A percentile compares a stretch with the other conserved stretches of the same genome.
Conservation (phyloP, 2,113 vertebrate species). For the Microcebus murinus region DNA sequence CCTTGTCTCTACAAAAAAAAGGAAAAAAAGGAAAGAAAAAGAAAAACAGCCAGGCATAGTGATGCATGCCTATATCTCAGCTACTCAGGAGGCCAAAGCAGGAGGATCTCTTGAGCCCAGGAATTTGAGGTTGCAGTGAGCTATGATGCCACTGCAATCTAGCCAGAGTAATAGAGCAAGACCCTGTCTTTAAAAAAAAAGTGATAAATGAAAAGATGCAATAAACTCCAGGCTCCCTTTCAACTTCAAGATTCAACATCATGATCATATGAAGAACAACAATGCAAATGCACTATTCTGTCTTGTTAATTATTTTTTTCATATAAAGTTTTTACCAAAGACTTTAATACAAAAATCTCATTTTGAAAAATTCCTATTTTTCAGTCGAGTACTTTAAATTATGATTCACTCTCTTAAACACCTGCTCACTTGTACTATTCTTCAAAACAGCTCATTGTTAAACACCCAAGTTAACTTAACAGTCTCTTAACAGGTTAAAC, state of each 20-base stretch:
- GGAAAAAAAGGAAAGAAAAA: too few relatives aligned
- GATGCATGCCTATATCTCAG: too few relatives aligned
- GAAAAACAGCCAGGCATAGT: too few relatives aligned
- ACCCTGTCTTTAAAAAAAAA: too few relatives aligned
- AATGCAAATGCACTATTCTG: neutral
- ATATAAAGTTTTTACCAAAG: slow-evolving; percentile 8
- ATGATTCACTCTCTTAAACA: slow-evolving; percentile 56
- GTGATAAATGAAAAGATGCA: neutral
- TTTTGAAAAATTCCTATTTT: slow-evolving; percentile 59
- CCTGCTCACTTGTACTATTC: slow-evolving; percentile 58
- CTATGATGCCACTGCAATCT: too few relatives aligned
- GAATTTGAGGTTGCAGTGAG: too few relatives aligned
- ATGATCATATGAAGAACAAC: neutral
- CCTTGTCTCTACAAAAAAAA: too few relatives aligned
- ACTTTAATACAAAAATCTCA: slow-evolving; percentile 22
- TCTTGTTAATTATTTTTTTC: neutral
- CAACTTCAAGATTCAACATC: neutral
- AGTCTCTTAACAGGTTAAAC: slow-evolving; percentile 76
- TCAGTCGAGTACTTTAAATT: slow-evolving; percentile 64
- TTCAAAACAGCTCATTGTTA: slow-evolving; percentile 71
- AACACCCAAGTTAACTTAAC: slow-evolving; percentile 66
- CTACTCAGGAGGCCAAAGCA: too few relatives aligned
- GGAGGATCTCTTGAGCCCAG: too few relatives aligned
- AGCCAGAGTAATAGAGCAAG: too few relatives aligned
- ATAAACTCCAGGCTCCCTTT: neutral